Evolutionary conservation across 2,113 vertebrate genomes (phyloP), one percentile per base, ranked within the genome.

Genomic region (Campylomormyrus numenius): DNA sequence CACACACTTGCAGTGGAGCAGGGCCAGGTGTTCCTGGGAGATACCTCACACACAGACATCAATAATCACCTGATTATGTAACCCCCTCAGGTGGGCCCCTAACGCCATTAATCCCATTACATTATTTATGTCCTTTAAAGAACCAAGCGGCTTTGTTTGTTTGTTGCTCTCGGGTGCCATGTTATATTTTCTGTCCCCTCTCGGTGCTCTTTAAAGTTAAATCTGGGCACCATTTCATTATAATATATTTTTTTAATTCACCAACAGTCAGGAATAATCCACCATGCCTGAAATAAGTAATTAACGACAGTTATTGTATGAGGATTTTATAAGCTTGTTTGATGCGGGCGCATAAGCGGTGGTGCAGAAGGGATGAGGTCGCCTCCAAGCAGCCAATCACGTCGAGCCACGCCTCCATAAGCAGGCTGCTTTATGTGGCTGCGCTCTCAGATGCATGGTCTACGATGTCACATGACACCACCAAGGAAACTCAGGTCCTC

Each of bases 71-170:
- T 96, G 95, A 96, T 96, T 96, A 96, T 89, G 94, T 92, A 95
- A 94, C 94, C 93, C 95, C 95, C 94, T 95, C 93, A 95, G 94
- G 94, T 95, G 95, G 93, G 96, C 88, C 86, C 94, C 93, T 95
- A 62, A 94, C 94, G 92, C 94, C 94, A 96, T 96, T 96, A 96
- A 96, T 96, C 93, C 95, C 94, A 96, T 94, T 96, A 96, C 96
- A 96, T 95, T 95, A 96, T 96, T 96, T 96, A 96, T 95, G 93
- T 94, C 58, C 53, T 58, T 89, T 85, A 88, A 89, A 86, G 53
- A 53, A 89, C 27, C 45, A 50, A 39, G 87, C 87, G 1, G 35
- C 21, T 83, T 56, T 85, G 88, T 89, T 89, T 90, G 87, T 86
- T 56, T 88, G 90, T 84, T 58, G 5, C 74, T 39, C 11, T 48